Evolutionary conservation across 2,888 invertebrate species (phyloP), one percentile per base, ranked within the genome.

Genomic region (Hesperia comma): DNA sequence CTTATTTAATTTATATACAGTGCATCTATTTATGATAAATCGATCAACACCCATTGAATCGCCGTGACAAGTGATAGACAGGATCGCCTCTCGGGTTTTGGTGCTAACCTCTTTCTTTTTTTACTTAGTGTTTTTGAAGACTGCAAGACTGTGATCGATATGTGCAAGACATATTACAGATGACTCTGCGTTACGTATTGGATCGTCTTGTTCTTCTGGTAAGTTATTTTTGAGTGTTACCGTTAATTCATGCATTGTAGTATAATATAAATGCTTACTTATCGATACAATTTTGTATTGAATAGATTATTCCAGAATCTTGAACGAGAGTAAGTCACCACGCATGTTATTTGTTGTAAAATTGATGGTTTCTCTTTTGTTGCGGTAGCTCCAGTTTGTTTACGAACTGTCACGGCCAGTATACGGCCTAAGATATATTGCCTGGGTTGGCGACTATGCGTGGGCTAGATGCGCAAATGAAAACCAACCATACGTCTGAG

Each of bases 321-420:
- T 67, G 67, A 70, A 55, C 46, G 33, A 57, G 54, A 21, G 68
- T 53, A 74, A 70, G 68, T 55, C 54, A 67, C 68, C 67, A 63
- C 69, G 63, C 53, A 64, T 69, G 67, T 68, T 53, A 63, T 61
- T 69, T 63, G 41, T 60, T 63, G 57, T 61, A 55, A 58, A 75
- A 83, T 80, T 80, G 79, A 78, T 80, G 80, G 75, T 80, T 21
- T 75, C 72, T 74, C 79, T 85, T 85, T 89, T 91, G 90, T 92
- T 92, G 91, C 90, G 92, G 92, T 91, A 92, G 91, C 87, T 90
- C 85, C 90, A 90, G 93, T 93, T 93, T 93, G 93, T 93, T 93
- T 93, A 93, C 93, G 91, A 93, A 93, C 92, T 93, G 93, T 93
- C 93, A 93, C 90, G 91, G 91, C 83, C 92, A 92, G 92, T 92